Percentiles rank a stretch among this genome's conserved stretches.
Conservation (phyloP, 1,140 invertebrate genomes). For the Ceratosolen solmsi region DNA sequence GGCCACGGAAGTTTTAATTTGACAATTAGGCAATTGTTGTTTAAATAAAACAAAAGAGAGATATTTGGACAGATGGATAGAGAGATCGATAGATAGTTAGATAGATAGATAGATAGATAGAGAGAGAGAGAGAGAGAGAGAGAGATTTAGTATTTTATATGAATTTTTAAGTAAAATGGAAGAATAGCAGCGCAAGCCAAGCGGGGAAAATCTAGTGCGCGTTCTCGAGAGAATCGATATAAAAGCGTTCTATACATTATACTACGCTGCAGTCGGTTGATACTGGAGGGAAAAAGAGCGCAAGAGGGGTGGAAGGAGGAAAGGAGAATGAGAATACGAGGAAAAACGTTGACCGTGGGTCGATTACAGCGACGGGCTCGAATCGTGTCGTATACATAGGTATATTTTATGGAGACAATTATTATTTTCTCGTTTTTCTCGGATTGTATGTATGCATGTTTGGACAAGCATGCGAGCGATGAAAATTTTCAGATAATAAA, state of each 20-base stretch:
- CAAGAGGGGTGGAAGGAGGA: neutral
- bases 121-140: no score
- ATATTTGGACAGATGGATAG: no score
- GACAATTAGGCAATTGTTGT: no score
- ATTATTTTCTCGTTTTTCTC: constrained; percentile 14
- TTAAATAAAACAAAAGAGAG: no score
- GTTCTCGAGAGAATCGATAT: constrained; percentile 38
- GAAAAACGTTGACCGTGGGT: constrained; percentile 9
- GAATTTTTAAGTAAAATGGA: neutral
- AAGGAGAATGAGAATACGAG: constrained; percentile 9
- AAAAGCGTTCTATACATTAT: constrained; percentile 12
- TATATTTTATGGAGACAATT: neutral
- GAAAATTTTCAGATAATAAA: neutral
- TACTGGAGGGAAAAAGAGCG: neutral
- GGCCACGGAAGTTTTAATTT: no score
- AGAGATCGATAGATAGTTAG: no score
- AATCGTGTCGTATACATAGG: neutral
- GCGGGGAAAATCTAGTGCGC: constrained; percentile 23
- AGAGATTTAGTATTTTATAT: neutral
- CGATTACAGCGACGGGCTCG: constrained; percentile 5
- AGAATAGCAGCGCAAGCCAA: neutral
- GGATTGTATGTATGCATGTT: neutral
- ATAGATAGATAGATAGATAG: no score
- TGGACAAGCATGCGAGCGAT: neutral
- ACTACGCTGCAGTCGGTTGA: neutral